These are phyloP conservation scores for Philaenus spumarius DNA, from an alignment of 1,140 invertebrate genomes.

Conservation along the genomic window DNA sequence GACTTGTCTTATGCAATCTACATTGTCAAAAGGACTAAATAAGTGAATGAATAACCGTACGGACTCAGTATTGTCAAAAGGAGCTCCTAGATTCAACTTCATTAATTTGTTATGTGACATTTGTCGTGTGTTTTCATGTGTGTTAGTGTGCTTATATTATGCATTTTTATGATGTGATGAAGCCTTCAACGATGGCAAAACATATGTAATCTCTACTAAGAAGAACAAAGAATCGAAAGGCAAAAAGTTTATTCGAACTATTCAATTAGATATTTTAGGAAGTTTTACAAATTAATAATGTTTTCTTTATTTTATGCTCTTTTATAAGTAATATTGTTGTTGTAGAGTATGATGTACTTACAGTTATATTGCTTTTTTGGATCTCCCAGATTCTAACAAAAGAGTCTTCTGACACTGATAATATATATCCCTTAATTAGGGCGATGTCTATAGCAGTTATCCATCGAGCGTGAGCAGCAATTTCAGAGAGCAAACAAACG, in stretches of 20 bases:
- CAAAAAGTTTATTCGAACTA: background rate
- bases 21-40: too few relatives aligned
- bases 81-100: too few relatives aligned
- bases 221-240: background rate
- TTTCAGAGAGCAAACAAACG: constrained; percentile 38
- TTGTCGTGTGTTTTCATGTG: too few relatives aligned
- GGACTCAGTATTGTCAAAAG: too few relatives aligned
- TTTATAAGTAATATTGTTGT: background rate
- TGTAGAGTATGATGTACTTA: constrained; percentile 11
- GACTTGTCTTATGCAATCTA: too few relatives aligned
- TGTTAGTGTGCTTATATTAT: too few relatives aligned
- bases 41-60: too few relatives aligned
- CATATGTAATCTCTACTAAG: background rate
- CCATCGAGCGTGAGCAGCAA: constrained; percentile 43
- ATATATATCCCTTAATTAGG: constrained; percentile 36
- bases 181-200: background rate
- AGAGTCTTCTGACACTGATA: constrained; percentile 44
- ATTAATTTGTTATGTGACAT: too few relatives aligned
- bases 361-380: constrained; percentile 18
- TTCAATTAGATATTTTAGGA: background rate
- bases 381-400: constrained; percentile 43
- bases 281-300: background rate
- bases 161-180: too few relatives aligned
- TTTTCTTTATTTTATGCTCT: background rate
- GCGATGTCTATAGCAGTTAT: constrained; percentile 44